Percentiles rank a stretch among this genome's conserved stretches.
Evolutionary conservation across 2,888 invertebrate genomes (phyloP).

Genomic region (Thecocarcelia acutangulata): DNA sequence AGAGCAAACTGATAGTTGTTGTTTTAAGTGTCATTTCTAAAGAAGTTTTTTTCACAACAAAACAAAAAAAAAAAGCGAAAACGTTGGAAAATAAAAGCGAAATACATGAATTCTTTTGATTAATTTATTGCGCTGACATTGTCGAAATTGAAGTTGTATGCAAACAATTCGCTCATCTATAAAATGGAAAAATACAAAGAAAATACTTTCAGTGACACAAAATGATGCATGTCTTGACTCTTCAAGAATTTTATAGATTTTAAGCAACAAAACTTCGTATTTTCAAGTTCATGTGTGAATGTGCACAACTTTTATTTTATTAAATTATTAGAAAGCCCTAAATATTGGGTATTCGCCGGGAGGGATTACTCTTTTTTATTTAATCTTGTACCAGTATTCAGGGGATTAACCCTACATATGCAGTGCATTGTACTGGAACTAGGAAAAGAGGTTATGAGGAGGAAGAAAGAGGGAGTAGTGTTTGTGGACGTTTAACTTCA

Average conservation of each 20-base stretch:
- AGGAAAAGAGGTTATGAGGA: too few relatives aligned
- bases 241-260: constrained; percentile 40
- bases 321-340: too few relatives aligned
- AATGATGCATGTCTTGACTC: constrained; percentile 63
- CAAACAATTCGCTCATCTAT: constrained; percentile 64
- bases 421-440: too few relatives aligned
- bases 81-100: constrained; percentile 47
- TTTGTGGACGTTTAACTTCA: too few relatives aligned
- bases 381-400: too few relatives aligned
- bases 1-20: constrained; percentile 4
- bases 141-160: constrained; percentile 70
- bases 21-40: constrained; percentile 43
- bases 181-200: constrained; percentile 25
- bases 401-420: too few relatives aligned
- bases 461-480: too few relatives aligned
- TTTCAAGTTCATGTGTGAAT: background rate
- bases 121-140: constrained; percentile 71
- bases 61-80: background rate
- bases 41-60: too few relatives aligned
- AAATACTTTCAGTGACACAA: constrained; percentile 69
- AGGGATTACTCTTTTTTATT: too few relatives aligned
- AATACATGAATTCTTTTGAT: constrained; percentile 68
- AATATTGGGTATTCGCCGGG: too few relatives aligned
- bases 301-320: too few relatives aligned
- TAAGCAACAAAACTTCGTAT: background rate